These are phyloP conservation scores for Bovichtus variegatus DNA, from an alignment of 2,797 vertebrate genomes.

Conservation along the genomic window DNA sequence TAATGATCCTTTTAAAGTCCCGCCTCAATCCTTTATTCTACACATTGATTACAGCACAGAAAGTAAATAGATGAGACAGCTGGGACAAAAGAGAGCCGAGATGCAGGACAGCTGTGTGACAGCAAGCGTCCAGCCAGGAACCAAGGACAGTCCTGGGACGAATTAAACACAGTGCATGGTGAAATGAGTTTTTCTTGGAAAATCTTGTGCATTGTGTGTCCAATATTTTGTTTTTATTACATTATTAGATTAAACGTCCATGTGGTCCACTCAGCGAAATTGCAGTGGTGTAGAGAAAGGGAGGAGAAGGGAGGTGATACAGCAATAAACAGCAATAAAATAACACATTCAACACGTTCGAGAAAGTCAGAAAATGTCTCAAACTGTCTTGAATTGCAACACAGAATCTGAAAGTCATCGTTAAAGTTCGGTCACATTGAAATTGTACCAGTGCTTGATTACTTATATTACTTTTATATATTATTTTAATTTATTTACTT, in stretches of 20 bases:
- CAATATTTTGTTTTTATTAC: not conserved
- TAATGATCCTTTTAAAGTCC: not conserved
- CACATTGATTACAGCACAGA: not conserved
- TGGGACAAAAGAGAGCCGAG: slow-evolving; percentile 14
- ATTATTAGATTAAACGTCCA: not conserved
- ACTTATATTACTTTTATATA: too few relatives aligned
- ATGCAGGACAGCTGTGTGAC: not conserved
- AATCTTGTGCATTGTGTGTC: not conserved
- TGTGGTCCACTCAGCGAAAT: not conserved
- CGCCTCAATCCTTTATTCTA: not conserved
- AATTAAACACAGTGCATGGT: not conserved
- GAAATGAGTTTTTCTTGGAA: not conserved
- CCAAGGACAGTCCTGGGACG: not conserved
- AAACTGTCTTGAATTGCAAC: not conserved
- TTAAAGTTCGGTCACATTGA: not conserved
- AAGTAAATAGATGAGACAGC: slow-evolving; percentile 18
- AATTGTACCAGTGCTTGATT: too few relatives aligned
- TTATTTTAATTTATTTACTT: too few relatives aligned
- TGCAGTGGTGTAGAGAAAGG: not conserved
- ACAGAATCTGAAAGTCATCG: not conserved
- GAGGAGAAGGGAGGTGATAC: not conserved
- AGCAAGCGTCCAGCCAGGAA: not conserved
- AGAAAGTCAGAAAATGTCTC: not conserved
- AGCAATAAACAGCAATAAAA: not conserved
- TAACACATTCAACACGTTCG: not conserved